These are phyloP conservation scores for Brachyalestes nurse DNA, from an alignment of 2,797 vertebrate genomes.

Conservation along the genomic window DNA sequence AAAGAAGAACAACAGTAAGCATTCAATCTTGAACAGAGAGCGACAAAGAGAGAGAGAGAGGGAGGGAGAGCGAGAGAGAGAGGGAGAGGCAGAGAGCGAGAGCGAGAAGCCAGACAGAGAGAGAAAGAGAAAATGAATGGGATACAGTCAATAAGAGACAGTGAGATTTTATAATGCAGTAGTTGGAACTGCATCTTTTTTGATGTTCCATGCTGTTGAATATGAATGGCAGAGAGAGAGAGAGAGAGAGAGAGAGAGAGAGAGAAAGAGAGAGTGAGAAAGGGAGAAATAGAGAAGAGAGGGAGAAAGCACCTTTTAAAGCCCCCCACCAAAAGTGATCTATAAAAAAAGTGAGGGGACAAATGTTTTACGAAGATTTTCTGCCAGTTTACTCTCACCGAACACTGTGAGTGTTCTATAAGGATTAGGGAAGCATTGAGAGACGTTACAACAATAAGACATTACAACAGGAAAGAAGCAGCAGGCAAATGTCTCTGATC, in stretches of 20 bases:
- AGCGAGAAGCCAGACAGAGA: neutral
- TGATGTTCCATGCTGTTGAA: too few species aligned
- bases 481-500: conserved; percentile 6
- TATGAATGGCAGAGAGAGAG: neutral
- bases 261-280: too few species aligned
- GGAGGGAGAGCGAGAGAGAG: neutral
- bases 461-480: neutral
- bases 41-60: neutral
- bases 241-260: neutral
- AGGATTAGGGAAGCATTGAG: neutral
- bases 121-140: neutral
- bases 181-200: too few species aligned
- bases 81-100: neutral
- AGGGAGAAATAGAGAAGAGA: neutral
- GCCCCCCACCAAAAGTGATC: neutral
- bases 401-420: neutral
- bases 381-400: neutral
- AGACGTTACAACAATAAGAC: neutral
- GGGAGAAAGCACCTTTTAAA: neutral
- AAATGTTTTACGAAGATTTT: neutral
- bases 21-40: conserved; percentile 15
- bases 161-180: too few species aligned
- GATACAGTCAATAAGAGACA: too few species aligned
- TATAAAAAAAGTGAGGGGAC: neutral
- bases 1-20: conserved; percentile 16